Conservation (phyloP, 2,888 invertebrate species). For the Xanthostigma xanthostigma region DNA sequence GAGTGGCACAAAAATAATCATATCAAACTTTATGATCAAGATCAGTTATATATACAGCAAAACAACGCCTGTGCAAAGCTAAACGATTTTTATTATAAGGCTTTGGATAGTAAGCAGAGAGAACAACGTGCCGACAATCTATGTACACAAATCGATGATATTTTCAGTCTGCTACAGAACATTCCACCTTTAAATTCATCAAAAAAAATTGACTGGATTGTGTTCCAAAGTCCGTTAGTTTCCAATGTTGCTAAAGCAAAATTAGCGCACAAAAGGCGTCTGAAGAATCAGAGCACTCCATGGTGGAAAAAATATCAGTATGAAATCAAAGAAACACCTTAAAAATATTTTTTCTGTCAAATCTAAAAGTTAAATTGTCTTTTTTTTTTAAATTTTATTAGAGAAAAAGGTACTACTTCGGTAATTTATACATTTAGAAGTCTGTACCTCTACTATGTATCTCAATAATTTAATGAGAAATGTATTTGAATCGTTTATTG, state of each 20-base stretch:
- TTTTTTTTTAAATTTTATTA: no score
- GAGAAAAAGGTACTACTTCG: no score
- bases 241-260: constrained; percentile 6
- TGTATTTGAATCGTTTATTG: no score
- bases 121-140: constrained; percentile 5
- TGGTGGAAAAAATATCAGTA: constrained; percentile 8
- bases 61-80: constrained; percentile 1
- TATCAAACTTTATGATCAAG: constrained; percentile 1
- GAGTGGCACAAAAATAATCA: constrained; percentile 6
- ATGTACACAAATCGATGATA: constrained; percentile 8
- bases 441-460: no score
- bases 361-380: no score
- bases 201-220: constrained; percentile 6
- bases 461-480: no score
- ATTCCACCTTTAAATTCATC: constrained; percentile 5
- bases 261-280: constrained; percentile 6
- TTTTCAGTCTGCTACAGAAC: constrained; percentile 5
- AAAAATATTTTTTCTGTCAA: neutral
- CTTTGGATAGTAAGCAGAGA: constrained; percentile 3
- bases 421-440: no score
- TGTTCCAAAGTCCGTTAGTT: constrained; percentile 7
- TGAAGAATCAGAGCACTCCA: constrained; percentile 6
- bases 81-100: constrained; percentile 5
- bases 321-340: neutral
- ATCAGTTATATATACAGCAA: constrained; percentile 4